Evolutionary conservation across 2,113 vertebrate genomes (phyloP).

Genomic region (Callorhinus ursinus): DNA sequence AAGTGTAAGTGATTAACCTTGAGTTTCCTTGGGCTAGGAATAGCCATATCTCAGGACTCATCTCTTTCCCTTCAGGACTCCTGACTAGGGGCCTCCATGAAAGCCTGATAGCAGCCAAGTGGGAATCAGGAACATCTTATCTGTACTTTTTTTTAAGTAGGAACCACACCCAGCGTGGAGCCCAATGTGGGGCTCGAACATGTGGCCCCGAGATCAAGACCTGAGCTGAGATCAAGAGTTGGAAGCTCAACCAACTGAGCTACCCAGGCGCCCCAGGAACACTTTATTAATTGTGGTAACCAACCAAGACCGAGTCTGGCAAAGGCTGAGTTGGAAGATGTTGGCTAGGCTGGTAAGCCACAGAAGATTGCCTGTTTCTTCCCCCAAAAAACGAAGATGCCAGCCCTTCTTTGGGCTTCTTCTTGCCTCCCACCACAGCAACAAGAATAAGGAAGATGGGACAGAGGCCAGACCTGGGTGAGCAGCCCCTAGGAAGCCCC

Average conservation of each 20-base stretch:
- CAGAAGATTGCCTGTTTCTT: not conserved
- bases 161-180: not conserved
- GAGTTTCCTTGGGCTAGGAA: not conserved
- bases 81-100: not conserved
- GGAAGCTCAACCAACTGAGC: not conserved
- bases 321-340: not conserved
- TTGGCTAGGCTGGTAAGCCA: not conserved
- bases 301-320: not conserved
- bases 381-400: not conserved
- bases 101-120: not conserved
- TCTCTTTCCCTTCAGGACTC: not conserved
- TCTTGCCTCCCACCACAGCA: not conserved
- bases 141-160: not conserved
- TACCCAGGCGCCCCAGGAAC: not conserved
- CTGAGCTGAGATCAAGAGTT: not conserved
- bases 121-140: not conserved
- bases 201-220: not conserved
- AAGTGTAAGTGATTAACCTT: too few relatives aligned
- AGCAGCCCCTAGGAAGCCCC: not conserved
- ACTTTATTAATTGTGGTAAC: not conserved
- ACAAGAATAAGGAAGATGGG: not conserved
- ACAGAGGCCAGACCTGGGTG: not conserved
- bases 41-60: not conserved
- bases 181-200: not conserved
- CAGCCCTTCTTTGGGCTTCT: not conserved